Base-by-base conservation (phyloP, 2,888 invertebrate genomes). In the Philonicus albiceps region DNA sequence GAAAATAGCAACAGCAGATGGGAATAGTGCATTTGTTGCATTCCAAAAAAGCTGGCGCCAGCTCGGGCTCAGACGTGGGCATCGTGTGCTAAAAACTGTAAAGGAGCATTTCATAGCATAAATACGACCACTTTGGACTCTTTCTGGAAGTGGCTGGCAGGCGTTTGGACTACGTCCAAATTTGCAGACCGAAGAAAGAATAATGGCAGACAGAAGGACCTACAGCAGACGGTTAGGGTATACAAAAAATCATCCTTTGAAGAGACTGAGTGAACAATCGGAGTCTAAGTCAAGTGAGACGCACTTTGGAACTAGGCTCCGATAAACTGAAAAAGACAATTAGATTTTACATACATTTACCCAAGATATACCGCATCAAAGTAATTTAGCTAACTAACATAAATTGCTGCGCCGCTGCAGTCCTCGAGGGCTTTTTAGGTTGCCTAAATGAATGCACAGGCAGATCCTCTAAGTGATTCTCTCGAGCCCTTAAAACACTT, bases 1-100 rank as follows among this genome's bases (percentile, higher is more conserved):
- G 22, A 78, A 78, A 78, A 78, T 78, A 78, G 78, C 43, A 78
- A 43, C 78, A 78, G 27, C 78, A 43, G 27, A 19, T 64, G 7
- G 64, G 8, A 11, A 11, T 27, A 22, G 64, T 78, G 78, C 78
- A 78, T 78, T 78, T 78, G 78, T 78, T 78, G 78, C 78, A 78
- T 78, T 30, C 78, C 19, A 30, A 49, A 78, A 78, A 78, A 64
- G 37, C 49, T 49, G 78, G 78, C 78, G 78, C 49, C 78, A 22
- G 74, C 22, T 30, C 78, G 16, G 49, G 30, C 78, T 27, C 11
- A 5, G 37, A 34, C 22, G 40, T 49, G 49, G 30, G 49, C 19
- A 31, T 43, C 78, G 30, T 27, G 27, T 11, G 27, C 49, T 27
- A 16, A 27, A 27, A 43, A 49, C 30, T 27, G 49, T 49, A 27